phyloP scores from a whole-genome alignment of 35 echinoderm and acorn worm species.

The Holothuria glaberrima region DNA sequence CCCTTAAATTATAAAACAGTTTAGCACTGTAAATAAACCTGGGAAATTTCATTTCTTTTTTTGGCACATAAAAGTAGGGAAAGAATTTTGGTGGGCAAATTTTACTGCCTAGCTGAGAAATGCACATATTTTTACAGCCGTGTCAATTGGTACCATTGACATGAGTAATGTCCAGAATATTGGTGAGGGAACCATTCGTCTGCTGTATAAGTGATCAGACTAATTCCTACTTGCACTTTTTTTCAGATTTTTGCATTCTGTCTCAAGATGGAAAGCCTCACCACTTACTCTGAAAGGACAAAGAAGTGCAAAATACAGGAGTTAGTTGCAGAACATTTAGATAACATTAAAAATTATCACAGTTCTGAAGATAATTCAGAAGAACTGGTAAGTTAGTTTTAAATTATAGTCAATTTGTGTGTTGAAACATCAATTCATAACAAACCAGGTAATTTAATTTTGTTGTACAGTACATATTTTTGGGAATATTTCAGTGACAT shows the following conservation, averaged over 20 bases:
- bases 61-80: too few relatives aligned
- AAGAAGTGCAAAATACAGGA: constrained; percentile 30
- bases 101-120: too few relatives aligned
- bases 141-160: too few relatives aligned
- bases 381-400: not conserved
- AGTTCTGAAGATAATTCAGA: constrained; percentile 14
- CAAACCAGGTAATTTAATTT: not conserved
- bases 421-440: too few relatives aligned
- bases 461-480: not conserved
- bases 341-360: not conserved
- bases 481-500: too few relatives aligned
- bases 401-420: too few relatives aligned
- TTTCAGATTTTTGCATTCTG: not conserved
- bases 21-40: too few relatives aligned
- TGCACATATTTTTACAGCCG: too few relatives aligned
- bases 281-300: constrained; percentile 29
- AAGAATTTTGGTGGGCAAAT: too few relatives aligned
- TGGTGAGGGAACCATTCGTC: not conserved
- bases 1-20: too few relatives aligned
- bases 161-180: not conserved
- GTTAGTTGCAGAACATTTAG: constrained; percentile 26
- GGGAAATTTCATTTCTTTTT: too few relatives aligned
- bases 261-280: not conserved
- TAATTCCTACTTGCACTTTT: not conserved
- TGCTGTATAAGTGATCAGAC: not conserved